Base-by-base conservation (phyloP, 1,140 invertebrate genomes). In the Polypedilum pembai region DNA sequence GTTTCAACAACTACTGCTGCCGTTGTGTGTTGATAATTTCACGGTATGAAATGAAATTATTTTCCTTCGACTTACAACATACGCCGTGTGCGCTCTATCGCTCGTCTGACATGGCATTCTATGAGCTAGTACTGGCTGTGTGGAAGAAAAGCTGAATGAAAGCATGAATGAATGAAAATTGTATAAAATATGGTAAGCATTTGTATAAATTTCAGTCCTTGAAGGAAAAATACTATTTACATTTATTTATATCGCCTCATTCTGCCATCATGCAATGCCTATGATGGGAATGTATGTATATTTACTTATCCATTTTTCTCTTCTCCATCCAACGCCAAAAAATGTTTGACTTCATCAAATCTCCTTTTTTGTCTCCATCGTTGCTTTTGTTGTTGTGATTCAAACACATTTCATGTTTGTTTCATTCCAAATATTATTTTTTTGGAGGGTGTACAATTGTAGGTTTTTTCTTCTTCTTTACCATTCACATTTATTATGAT, bases 141-240 rank as follows among this genome's bases (percentile, higher is more conserved):
- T 56, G 15, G 45, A 56, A 56, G 8, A 45, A 45, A 45, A n/a
- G 15, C 12, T 56, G n/a, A 56, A 56, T 56, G 45, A 56, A 56
- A 56, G n/a, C n/a, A n/a, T 33, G 24, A 33, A 33, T 33, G 24
- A 33, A 33, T 56, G 45, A 15, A 56, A 56, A 56, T 12, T 7
- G 17, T 18, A 69, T 18, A 18, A 69, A 69, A 69, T 69, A 69
- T 69, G 65, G 65, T 20, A 69, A 69, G 65, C 65, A 69, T 69
- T 69, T 69, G 65, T 69, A 69, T 69, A 69, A 69, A 69, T 69
- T 69, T 69, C 65, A 69, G 15, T 18, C 17, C 17, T 69, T 69
- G 20, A 20, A 69, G 18, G 20, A 69, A 18, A 69, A 69, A 69
- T 69, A 69, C 20, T 69, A 69, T 69, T 69, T 69, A 69, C 65